phyloP scores from a whole-genome alignment of 2,888 invertebrate genomes.

The Acronicta leporina region DNA sequence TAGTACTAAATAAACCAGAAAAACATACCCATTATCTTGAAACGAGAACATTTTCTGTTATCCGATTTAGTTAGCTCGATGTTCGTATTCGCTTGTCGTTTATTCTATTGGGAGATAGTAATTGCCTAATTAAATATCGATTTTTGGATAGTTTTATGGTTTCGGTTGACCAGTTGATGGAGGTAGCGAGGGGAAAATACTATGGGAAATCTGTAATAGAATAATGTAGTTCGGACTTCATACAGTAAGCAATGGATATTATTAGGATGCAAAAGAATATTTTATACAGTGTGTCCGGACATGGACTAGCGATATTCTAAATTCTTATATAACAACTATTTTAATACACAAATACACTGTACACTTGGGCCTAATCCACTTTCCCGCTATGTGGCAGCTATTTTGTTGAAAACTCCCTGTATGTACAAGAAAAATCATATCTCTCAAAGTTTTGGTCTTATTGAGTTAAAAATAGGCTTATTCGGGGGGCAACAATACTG shows the following conservation, averaged over 20 bases:
- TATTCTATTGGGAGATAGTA: slow-evolving; percentile 28
- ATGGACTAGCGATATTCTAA: too few relatives aligned
- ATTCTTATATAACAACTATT: too few relatives aligned
- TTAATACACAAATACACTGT: too few relatives aligned
- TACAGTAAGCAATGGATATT: background rate
- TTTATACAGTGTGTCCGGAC: too few relatives aligned
- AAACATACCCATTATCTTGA: slow-evolving; percentile 33
- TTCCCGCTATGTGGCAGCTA: too few relatives aligned
- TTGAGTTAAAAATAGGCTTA: too few relatives aligned
- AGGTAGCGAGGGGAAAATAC: slow-evolving; percentile 4
- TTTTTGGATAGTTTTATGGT: slow-evolving; percentile 42
- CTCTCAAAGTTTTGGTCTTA: too few relatives aligned
- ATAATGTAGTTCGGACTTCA: background rate
- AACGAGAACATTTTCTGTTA: slow-evolving; percentile 12
- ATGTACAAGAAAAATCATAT: too few relatives aligned
- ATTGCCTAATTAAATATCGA: slow-evolving; percentile 55
- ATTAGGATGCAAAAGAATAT: background rate
- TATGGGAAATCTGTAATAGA: slow-evolving; percentile 1
- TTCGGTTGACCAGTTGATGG: slow-evolving; percentile 19
- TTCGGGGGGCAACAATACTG: too few relatives aligned
- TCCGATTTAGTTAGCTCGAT: slow-evolving; percentile 6
- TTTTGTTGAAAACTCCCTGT: too few relatives aligned
- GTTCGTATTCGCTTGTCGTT: slow-evolving; percentile 15
- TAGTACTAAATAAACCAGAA: slow-evolving; percentile 6
- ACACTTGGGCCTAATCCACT: too few relatives aligned